Percentiles rank a stretch among this genome's conserved stretches.
Evolutionary conservation across 2,888 invertebrate species (phyloP).

Genomic region (Hydropsyche betteni): DNA sequence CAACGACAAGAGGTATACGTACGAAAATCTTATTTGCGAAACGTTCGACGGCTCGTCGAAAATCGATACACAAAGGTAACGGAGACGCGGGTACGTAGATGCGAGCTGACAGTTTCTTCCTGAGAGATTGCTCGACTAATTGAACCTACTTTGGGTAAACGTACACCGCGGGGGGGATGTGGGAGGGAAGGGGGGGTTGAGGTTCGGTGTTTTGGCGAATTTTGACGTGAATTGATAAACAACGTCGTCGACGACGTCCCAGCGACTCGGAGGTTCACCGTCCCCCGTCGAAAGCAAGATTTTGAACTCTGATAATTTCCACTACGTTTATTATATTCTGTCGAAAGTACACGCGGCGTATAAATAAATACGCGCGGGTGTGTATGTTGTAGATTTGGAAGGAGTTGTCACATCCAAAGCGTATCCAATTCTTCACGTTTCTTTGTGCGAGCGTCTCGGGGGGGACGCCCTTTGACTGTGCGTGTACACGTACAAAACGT

Average conservation of each 20-base stretch:
- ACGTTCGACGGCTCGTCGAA: not conserved
- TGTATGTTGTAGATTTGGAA: not conserved
- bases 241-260: not conserved
- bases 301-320: no score
- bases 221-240: conserved; percentile 24
- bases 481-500: not conserved
- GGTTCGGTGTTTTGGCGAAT: not conserved
- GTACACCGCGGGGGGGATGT: not conserved
- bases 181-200: no score
- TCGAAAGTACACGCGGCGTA: no score
- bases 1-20: not conserved
- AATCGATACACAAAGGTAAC: not conserved
- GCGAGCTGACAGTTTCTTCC: conserved; percentile 19
- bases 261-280: not conserved
- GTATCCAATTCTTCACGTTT: conserved; percentile 21
- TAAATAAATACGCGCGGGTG: not conserved
- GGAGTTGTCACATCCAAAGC: conserved; percentile 1
- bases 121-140: conserved; percentile 25
- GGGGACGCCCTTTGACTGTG: conserved; percentile 9
- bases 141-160: conserved; percentile 16
- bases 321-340: no score
- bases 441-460: conserved; percentile 10
- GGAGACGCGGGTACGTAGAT: conserved; percentile 1
- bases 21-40: not conserved
- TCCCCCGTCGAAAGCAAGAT: not conserved